A percentile compares a stretch with the other conserved stretches of the same genome.
Evolutionary conservation across 2,797 vertebrate genomes (phyloP).

Genomic region (Austrolebias charrua): DNA sequence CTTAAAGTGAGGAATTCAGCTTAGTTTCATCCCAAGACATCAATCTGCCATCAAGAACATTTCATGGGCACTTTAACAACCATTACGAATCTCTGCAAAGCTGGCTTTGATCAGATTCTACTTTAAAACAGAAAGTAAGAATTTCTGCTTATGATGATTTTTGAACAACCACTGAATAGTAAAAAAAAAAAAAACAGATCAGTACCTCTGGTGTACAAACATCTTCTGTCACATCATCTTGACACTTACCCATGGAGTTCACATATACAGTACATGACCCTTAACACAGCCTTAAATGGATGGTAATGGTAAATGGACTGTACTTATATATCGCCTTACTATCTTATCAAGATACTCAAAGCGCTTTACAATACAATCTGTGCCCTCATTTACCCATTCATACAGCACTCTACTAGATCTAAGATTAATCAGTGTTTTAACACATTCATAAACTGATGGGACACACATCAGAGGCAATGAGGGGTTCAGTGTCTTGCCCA

Average conservation of each 20-base stretch:
- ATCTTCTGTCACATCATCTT: constrained; percentile 45
- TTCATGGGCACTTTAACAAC: constrained; percentile 30
- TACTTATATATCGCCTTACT: no score
- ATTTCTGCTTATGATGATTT: constrained; percentile 29
- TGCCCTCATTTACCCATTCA: no score
- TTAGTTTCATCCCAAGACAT: constrained; percentile 39
- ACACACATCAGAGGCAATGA: no score
- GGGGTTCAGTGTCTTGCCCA: no score
- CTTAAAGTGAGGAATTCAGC: constrained; percentile 53
- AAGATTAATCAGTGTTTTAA: no score
- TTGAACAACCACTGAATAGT: constrained; percentile 39
- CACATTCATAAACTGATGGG: no score
- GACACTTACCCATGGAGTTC: constrained; percentile 18
- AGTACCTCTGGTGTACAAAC: constrained; percentile 46
- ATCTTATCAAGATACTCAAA: no score
- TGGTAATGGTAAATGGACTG: no score
- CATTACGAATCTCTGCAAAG: constrained; percentile 25
- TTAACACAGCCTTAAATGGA: no score
- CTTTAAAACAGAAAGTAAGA: constrained; percentile 43
- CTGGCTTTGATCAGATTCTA: constrained; percentile 47
- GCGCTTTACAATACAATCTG: no score
- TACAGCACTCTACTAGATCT: no score
- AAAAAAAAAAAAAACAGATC: constrained; percentile 33
- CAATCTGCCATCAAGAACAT: constrained; percentile 41
- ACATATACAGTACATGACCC: no score